Conservation (phyloP, 2,797 vertebrate genomes). For the Gymnothorax javanicus region DNA sequence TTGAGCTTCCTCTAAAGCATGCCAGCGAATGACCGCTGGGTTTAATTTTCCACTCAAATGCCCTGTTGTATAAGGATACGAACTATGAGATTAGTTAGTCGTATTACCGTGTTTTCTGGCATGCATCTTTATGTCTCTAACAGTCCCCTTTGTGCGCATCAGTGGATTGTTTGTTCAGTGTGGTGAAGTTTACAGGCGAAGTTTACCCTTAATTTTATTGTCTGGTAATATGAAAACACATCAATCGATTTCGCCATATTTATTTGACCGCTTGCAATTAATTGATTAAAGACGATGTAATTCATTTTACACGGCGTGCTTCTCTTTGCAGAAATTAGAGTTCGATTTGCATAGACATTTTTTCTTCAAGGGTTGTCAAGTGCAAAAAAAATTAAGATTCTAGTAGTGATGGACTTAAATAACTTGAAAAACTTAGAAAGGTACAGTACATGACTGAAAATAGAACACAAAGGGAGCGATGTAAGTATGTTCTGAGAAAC, state of each 20-base stretch:
- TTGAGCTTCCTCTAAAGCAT: background rate
- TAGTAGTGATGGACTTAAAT: background rate
- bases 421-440: background rate
- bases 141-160: background rate
- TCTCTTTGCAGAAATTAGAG: background rate
- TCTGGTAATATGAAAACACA: background rate
- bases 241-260: background rate
- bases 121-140: background rate
- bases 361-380: background rate
- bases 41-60: background rate
- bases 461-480: too few species aligned
- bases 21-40: background rate
- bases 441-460: background rate
- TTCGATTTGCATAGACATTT: background rate
- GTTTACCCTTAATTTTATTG: background rate
- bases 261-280: background rate
- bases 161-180: background rate
- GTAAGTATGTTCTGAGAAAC: background rate
- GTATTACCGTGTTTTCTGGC: background rate
- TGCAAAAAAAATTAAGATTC: background rate
- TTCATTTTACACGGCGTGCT: background rate
- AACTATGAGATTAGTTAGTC: background rate
- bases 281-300: conserved; percentile 12
- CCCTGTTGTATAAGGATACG: background rate
- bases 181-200: background rate